Conservation (phyloP, 2,113 vertebrate species). For the Nyctereutes procyonoides region DNA sequence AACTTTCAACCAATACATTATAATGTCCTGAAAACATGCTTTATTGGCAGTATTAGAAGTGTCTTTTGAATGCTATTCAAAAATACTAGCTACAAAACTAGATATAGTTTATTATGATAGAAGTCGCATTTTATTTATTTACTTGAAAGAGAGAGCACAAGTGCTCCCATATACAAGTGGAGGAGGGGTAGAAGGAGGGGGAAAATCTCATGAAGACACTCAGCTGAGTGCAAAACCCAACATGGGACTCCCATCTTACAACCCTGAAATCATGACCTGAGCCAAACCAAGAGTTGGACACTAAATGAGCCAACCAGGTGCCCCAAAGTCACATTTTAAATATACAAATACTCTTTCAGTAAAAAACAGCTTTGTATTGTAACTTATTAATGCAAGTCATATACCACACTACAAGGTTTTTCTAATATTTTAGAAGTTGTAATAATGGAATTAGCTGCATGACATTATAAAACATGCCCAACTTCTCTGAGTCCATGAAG, state of each 20-base stretch:
- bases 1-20: not conserved
- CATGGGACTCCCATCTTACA: not conserved
- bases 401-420: not conserved
- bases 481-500: not conserved
- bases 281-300: not conserved
- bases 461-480: not conserved
- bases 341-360: not conserved
- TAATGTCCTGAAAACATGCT: not conserved
- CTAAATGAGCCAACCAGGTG: not conserved
- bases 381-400: not conserved
- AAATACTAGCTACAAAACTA: not conserved
- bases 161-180: not conserved
- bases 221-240: not conserved
- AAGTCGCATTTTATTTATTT: not conserved
- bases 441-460: not conserved
- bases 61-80: not conserved
- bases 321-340: not conserved
- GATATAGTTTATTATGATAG: not conserved
- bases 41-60: not conserved
- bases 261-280: not conserved
- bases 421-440: not conserved
- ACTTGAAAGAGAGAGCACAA: not conserved
- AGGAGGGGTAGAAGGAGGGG: not conserved
- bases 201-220: not conserved
- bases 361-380: not conserved